Conservation (phyloP, 2,888 invertebrate species). For the Dione juno region DNA sequence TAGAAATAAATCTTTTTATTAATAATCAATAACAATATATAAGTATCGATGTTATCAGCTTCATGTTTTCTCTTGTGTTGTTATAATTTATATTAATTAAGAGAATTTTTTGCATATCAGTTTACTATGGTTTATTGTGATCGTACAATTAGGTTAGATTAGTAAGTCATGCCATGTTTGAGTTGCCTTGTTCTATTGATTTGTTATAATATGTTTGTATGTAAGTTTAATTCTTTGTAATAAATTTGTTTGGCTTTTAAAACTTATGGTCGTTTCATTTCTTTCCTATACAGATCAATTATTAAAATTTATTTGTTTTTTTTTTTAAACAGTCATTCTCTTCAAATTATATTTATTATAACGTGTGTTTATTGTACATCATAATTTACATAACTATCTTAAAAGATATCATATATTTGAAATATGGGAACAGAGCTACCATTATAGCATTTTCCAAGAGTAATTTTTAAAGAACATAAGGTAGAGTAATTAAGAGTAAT, state of each 20-base stretch:
- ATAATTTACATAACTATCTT: too few relatives aligned
- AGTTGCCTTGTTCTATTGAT: conserved; percentile 25
- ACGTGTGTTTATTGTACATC: too few relatives aligned
- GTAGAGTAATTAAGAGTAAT: too few relatives aligned
- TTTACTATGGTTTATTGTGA: conserved; percentile 14
- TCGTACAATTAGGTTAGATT: background rate
- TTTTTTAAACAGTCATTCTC: too few relatives aligned
- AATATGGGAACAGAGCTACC: too few relatives aligned
- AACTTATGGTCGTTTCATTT: conserved; percentile 1
- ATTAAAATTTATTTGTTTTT: too few relatives aligned
- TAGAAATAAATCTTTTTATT: too few relatives aligned
- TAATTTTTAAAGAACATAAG: too few relatives aligned
- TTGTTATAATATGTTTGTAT: conserved; percentile 19
- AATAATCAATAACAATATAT: background rate
- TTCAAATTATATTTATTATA: too few relatives aligned
- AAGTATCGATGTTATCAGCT: conserved; percentile 8
- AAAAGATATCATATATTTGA: too few relatives aligned
- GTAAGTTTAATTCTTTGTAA: conserved; percentile 10
- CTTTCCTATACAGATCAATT: background rate
- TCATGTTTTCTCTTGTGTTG: conserved; percentile 19
- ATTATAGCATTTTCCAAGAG: too few relatives aligned
- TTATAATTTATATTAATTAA: conserved; percentile 15
- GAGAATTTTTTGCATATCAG: conserved; percentile 29
- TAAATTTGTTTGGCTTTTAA: conserved; percentile 17
- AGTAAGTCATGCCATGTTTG: conserved; percentile 29